Conservation (phyloP, 2,797 vertebrate genomes). For the Oceanodroma leucorhoa region DNA sequence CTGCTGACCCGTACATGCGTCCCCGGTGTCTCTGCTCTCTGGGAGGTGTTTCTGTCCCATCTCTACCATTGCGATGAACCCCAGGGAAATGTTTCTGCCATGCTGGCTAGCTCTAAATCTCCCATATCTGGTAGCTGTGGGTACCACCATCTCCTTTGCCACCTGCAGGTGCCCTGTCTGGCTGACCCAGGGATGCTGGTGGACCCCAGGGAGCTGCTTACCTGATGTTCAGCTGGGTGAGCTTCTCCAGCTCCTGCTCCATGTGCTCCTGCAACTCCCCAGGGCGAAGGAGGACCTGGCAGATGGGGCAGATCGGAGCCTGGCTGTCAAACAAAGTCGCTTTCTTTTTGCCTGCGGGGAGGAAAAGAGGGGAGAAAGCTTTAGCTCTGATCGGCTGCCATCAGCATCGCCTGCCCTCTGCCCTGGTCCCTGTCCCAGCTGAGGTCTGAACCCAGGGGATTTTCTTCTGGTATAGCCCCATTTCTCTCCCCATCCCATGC, state of each 20-base stretch:
- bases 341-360: slow-evolving; percentile 95
- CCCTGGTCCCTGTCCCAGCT: neutral
- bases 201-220: slow-evolving; percentile 59
- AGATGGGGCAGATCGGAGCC: slow-evolving; percentile 96
- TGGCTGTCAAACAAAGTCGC: slow-evolving; percentile 97
- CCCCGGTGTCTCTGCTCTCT: rapidly evolving
- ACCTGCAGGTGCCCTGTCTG: rapidly evolving
- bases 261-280: slow-evolving; percentile 97
- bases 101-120: neutral
- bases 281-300: slow-evolving; percentile 93
- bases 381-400: neutral
- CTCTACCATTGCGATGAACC: neutral
- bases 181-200: neutral
- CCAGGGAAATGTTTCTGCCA: neutral
- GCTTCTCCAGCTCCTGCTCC: slow-evolving; percentile 96
- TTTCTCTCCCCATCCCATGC: rapidly evolving
- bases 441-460: neutral
- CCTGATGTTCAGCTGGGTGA: slow-evolving; percentile 91
- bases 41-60: neutral
- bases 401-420: rapidly evolving
- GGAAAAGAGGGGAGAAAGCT: slow-evolving; percentile 20
- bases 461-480: neutral
- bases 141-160: neutral
- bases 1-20: rapidly evolving
- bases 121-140: neutral